phyloP scores from a whole-genome alignment of 2,888 invertebrate genomes.

The Linnaemya vulpina region DNA sequence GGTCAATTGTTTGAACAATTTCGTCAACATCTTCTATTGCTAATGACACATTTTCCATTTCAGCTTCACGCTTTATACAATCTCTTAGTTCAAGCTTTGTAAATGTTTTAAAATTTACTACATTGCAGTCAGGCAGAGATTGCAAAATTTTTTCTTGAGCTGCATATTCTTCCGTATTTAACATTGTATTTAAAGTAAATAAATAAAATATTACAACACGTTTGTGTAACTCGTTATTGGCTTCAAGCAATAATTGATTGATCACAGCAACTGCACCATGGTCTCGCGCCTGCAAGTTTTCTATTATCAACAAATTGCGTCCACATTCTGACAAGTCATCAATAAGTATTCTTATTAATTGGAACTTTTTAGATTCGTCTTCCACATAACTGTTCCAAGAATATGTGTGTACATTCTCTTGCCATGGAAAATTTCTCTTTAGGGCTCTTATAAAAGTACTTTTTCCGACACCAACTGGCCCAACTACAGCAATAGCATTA shows the following conservation, averaged over 20 bases:
- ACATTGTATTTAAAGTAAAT: conserved; percentile 77
- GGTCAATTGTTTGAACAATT: conserved; percentile 76
- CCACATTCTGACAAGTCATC: conserved; percentile 78
- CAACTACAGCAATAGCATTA: conserved; percentile 77
- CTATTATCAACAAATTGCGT: conserved; percentile 80
- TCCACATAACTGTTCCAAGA: conserved; percentile 76
- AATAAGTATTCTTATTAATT: conserved; percentile 67
- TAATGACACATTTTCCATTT: conserved; percentile 73
- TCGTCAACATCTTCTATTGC: conserved; percentile 73
- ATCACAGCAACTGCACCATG: conserved; percentile 73
- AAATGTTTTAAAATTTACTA: conserved; percentile 76
- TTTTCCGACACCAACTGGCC: conserved; percentile 80
- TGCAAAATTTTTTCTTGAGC: conserved; percentile 71
- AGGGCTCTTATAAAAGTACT: conserved; percentile 76
- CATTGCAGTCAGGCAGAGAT: conserved; percentile 69
- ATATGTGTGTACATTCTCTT: conserved; percentile 77
- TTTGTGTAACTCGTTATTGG: conserved; percentile 57
- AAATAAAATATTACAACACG: conserved; percentile 77
- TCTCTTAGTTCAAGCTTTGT: conserved; percentile 74
- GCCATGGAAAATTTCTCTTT: conserved; percentile 78
- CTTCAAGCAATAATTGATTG: conserved; percentile 70
- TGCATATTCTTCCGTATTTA: conserved; percentile 59
- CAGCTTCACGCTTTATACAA: conserved; percentile 77
- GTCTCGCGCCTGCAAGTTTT: conserved; percentile 77
- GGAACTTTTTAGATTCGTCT: conserved; percentile 61